Evolutionary conservation across 2,113 vertebrate genomes (phyloP).

Genomic region (Neogale vison): DNA sequence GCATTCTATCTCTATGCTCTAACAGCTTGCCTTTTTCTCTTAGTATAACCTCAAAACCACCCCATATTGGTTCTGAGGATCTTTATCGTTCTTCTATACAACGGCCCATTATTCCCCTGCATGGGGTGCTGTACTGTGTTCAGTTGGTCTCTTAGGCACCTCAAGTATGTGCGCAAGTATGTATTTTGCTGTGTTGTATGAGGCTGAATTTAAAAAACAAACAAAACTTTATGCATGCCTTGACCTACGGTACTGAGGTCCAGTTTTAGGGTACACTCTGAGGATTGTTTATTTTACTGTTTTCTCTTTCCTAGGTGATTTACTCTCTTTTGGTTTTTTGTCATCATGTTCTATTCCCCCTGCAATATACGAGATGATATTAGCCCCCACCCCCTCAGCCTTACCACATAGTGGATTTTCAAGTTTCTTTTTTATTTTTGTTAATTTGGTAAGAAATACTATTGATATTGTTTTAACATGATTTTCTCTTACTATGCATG

Average conservation of each 20-base stretch:
- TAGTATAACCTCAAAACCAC: neutral
- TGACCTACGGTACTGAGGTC: neutral
- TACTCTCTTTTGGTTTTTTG: neutral
- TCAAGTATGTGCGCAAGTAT: neutral
- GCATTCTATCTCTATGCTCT: neutral
- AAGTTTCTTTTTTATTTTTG: neutral
- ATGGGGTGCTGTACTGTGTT: neutral
- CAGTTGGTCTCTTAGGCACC: neutral
- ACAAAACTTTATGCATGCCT: neutral
- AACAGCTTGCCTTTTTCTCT: neutral
- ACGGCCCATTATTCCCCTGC: rapidly evolving
- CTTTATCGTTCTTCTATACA: neutral
- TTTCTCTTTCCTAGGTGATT: neutral
- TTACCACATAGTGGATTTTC: neutral
- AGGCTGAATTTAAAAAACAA: neutral
- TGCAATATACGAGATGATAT: neutral
- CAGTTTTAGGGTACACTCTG: neutral
- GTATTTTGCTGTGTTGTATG: neutral
- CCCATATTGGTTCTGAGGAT: neutral
- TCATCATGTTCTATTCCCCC: neutral
- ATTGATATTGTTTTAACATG: neutral
- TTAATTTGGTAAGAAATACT: neutral
- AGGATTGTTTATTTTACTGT: neutral
- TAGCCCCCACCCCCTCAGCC: rapidly evolving
- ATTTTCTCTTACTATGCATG: neutral